Base-by-base conservation (phyloP, 1,140 invertebrate genomes). In the Mizuhopecten yessoensis region DNA sequence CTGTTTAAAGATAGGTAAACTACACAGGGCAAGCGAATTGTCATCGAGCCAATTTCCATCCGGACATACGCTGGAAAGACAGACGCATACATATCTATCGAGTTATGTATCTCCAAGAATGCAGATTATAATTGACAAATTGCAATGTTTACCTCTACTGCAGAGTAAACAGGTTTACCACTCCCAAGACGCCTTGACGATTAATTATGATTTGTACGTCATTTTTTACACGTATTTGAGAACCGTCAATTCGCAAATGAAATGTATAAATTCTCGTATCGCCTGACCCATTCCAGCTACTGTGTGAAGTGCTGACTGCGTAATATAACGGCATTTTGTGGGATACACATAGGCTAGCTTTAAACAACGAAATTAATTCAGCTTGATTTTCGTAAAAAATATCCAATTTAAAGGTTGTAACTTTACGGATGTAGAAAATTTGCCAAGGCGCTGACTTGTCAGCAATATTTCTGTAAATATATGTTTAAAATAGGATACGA, bases 231-330 rank as follows among this genome's bases (percentile, higher is more conserved):
- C n/a, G 57, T n/a, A 75, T 29, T 23, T 75, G 57, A 75, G 57
- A 17, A 11, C 11, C 57, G 11, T 75, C 57, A 23, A 3, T 75
- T 75, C 5, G 57, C 29, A 75, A 75, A 75, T 29, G 29, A 39
- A n/a, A n/a, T n/a, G n/a, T 13, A 75, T n/a, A 75, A 75, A 75
- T 45, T 75, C 57, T 75, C n/a, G 23, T 75, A n/a, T 75, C n/a
- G 57, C 11, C 57, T 75, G 5, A 3, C 57, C 5, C 2, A 3
- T 29, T 9, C 23, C n/a, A 29, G 57, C 57, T 75, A 75, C 20
- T 75, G 15, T 75, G 57, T 75, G 5, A 75, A 75, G n/a, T 75
- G 15, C 11, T 49, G 36, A 39, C 5, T 5, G 17, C 17, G 17
- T 45, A 20, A 13, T 20, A 9, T 17, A 45, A 1, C 17, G n/a